A percentile compares a stretch with the other conserved stretches of the same genome.
Conservation (phyloP, 2,888 invertebrate species). For the Meteorus cinctellus region DNA sequence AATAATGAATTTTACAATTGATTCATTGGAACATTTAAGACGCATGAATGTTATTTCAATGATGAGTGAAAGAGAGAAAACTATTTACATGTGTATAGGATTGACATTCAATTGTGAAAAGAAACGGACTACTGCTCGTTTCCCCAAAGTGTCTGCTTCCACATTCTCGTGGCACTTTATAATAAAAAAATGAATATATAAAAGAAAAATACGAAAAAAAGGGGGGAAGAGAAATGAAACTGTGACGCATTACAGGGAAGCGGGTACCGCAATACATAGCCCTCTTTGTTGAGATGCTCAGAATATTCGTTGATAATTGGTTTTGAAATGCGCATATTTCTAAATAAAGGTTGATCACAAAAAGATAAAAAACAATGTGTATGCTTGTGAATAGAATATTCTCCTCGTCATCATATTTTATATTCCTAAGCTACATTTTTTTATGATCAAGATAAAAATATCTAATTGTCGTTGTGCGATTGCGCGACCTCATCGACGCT, state of each 20-base stretch:
- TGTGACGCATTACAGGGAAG: constrained; percentile 21
- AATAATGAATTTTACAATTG: constrained; percentile 9
- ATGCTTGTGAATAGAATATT: neutral
- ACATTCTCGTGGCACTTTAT: constrained; percentile 14
- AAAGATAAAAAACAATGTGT: constrained; percentile 33
- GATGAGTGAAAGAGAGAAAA: constrained; percentile 11
- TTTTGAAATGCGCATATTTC: constrained; percentile 62
- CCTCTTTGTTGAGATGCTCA: constrained; percentile 34
- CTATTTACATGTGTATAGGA: constrained; percentile 23
- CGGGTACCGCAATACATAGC: constrained; percentile 34
- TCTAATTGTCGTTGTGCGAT: constrained; percentile 44
- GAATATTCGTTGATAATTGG: constrained; percentile 48
- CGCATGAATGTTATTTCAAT: constrained; percentile 28
- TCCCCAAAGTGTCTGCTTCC: constrained; percentile 13
- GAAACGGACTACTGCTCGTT: constrained; percentile 17
- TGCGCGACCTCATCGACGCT: constrained; percentile 54
- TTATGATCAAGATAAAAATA: neutral
- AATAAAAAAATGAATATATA: neutral
- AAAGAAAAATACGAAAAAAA: neutral
- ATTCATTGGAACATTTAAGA: constrained; percentile 18
- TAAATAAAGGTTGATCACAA: constrained; percentile 64
- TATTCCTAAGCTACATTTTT: neutral
- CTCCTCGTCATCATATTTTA: neutral
- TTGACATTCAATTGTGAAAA: constrained; percentile 15
- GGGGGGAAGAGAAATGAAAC: neutral